Base-by-base conservation (phyloP, 2,888 invertebrate species). In the Athalia rosae region DNA sequence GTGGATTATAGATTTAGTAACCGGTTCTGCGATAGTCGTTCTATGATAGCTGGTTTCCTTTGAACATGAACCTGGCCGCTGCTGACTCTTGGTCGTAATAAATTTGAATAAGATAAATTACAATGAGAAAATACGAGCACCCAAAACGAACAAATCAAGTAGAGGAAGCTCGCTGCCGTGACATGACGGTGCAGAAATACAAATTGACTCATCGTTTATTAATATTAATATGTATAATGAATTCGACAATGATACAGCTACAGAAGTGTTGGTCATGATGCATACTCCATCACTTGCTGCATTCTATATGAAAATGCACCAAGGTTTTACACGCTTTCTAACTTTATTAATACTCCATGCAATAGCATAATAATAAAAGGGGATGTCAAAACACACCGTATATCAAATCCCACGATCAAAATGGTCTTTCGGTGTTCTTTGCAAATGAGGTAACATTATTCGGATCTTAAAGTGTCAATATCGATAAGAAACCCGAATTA, bases 1-100 rank as follows among this genome's bases (percentile, higher is more conserved):
- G 47, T 53, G 50, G 45, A 62, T 77, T 66, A 63, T 28, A 77
- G 77, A 77, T 77, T 77, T 77, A 45, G 15, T 11, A 71, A 77
- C 77, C 77, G 77, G 77, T 77, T 73, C n/a, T 50, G 4, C n/a
- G 5, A 62, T 50, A 74, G 58, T 11, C 28, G 48, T 9, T 15
- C n/a, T 41, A 28, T 71, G 13, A 76, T 13, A 76, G 47, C 47
- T 62, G 28, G 50, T 64, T 64, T 76, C 63, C 64, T 76, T 56
- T 76, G 58, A 76, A 76, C 64, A 58, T 76, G 76, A 76, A 61
- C 76, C 71, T 50, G 63, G 61, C 41, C 48, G 58, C 73, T 4
- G 13, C 47, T 3, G 50, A n/a, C 62, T 76, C 43, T 45, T 58
- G 56, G 71, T 56, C 13, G 45, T 45, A 7, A 71, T 45, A 58